phyloP scores from a whole-genome alignment of 2,797 vertebrate species.

The Anisognathus igniventris region DNA sequence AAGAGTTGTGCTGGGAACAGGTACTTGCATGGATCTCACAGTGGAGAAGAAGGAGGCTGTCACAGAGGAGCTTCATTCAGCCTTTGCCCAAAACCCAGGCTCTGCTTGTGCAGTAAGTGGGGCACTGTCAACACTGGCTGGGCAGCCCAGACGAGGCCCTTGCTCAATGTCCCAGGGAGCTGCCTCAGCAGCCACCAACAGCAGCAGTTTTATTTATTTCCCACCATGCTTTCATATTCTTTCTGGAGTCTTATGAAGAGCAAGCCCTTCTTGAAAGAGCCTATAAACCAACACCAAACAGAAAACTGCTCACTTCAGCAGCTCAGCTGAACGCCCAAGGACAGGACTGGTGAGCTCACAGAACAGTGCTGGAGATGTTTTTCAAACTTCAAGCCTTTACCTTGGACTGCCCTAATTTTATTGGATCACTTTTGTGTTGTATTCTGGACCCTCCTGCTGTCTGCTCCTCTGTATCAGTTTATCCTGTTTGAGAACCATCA shows the following conservation, averaged over 20 bases:
- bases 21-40: neutral
- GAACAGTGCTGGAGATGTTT: neutral
- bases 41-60: neutral
- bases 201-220: neutral
- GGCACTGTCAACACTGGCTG: neutral
- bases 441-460: neutral
- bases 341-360: neutral
- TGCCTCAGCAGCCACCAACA: neutral
- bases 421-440: neutral
- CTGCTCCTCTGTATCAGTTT: neutral
- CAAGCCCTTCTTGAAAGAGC: neutral
- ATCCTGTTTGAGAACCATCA: neutral
- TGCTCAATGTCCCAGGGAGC: neutral
- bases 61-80: neutral
- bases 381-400: neutral
- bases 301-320: neutral
- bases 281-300: neutral
- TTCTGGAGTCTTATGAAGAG: neutral
- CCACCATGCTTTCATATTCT: neutral
- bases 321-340: neutral
- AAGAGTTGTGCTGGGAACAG: neutral
- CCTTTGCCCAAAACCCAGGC: neutral
- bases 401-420: neutral
- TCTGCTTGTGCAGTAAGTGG: neutral
- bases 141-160: neutral